These are phyloP conservation scores for Anniella stebbinsi DNA, from an alignment of 2,797 vertebrate species.

Conservation along the genomic window DNA sequence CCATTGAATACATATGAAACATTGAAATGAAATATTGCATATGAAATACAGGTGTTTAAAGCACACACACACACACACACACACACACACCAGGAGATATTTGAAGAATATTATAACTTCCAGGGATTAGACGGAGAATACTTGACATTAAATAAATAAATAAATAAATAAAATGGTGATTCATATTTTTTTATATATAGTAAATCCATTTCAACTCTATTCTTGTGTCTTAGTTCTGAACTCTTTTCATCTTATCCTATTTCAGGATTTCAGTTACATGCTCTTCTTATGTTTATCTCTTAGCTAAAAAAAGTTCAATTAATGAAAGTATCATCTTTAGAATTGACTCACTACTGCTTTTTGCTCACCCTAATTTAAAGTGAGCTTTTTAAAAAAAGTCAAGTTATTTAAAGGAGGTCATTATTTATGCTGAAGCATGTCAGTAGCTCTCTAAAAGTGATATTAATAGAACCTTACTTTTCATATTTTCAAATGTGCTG, in stretches of 20 bases:
- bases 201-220: not conserved
- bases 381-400: conserved; percentile 1
- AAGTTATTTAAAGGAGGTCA: conserved; percentile 14
- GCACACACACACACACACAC: no score
- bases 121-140: not conserved
- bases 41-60: not conserved
- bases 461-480: conserved; percentile 57
- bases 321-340: conserved; percentile 8
- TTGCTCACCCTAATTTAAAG: conserved; percentile 40
- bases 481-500: conserved; percentile 52
- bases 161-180: not conserved
- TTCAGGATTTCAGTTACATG: not conserved
- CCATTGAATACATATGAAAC: not conserved
- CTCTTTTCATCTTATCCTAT: not conserved
- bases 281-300: not conserved
- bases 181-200: not conserved
- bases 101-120: not conserved
- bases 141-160: no score
- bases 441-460: conserved; percentile 57
- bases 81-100: not conserved
- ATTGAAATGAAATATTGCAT: not conserved
- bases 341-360: not conserved
- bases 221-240: not conserved
- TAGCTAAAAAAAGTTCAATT: not conserved
- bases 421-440: conserved; percentile 58